Evolutionary conservation across 2,888 invertebrate genomes (phyloP), one percentile per base, ranked within the genome.

Genomic region (Hartigia nigra): DNA sequence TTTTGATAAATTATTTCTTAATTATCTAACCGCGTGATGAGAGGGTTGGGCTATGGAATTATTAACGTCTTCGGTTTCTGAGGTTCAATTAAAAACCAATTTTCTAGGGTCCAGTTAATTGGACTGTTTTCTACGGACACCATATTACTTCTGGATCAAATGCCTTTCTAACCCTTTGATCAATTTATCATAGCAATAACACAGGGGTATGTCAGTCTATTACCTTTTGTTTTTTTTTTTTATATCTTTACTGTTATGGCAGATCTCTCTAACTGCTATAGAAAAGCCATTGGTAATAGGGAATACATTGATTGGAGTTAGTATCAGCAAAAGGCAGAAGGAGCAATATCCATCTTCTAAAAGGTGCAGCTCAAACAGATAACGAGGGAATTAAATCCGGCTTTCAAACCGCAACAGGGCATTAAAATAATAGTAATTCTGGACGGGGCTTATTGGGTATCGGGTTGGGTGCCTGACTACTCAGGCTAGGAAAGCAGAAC

Each of bases 1-100:
- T 55, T 23, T 23, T 74, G 77, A 76, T 77, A 31, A 74, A 74
- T 82, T 81, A 79, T 79, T 81, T 78, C 72, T 82, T 85, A 84
- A 84, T 83, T 83, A 82, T 74, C 37, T 32, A 77, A 74, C 70
- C 72, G 77, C 70, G 5, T n/a, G 55, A 74, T 34, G 72, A 34
- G 34, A 34, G 39, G 74, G 74, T 74, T 76, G 74, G 69, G 72
- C 77, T 23, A 74, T 36, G 36, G 37, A 32, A 77, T 82, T 85
- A 86, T 84, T 85, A 82, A 83, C 80, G 81, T 80, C 81, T 81
- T 86, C 82, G 83, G 83, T 83, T 86, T 81, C 80, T 81, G 79
- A 76, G 82, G 81, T 86, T 86, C 83, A 86, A 87, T 87, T 87
- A 87, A 87, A 87, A 86, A 85, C 82, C 82, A 86, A 87, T 87